Base-by-base conservation (phyloP, 2,797 vertebrate genomes). In the Avahi laniger region DNA sequence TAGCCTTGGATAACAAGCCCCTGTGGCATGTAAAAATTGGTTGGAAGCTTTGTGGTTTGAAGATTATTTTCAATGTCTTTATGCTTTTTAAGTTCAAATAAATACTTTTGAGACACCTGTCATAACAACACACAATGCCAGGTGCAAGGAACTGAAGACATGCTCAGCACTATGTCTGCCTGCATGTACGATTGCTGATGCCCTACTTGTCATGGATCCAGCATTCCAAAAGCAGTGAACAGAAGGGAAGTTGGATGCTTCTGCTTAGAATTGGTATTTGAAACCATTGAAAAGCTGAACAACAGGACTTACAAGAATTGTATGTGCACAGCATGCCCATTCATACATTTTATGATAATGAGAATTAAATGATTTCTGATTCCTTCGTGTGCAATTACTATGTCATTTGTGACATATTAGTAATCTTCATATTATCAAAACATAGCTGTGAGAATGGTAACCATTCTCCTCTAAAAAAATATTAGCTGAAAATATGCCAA, bases 291-390 rank as follows among this genome's bases (percentile, higher is more conserved):
- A 91, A 89, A 91, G 22, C 59, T 73, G 35, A 95, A 78, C 4
- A 93, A 67, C 2, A 43, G 72, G n/a, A 75, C 17, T 73, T 84
- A 28, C 1, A 83, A 91, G 41, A 86, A 92, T 28, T 54, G 1
- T 17, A 18, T 76, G 30, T 52, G 30, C 61, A 52, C 46, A 83
- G 28, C 48, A 93, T 30, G 50, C 46, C 30, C 65, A 24, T 89
- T 92, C 65, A 35, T 94, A 11, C 54, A 59, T 87, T 80, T 78
- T 88, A 91, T 89, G 41, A 91, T 89, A 85, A 91, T 84, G 41
- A 52, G 30, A 28, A 86, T 88, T 70, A 93, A 92, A 61, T 94
- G 75, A 89, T 50, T 97, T 93, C 35, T 43, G 76, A 70, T 87
- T 87, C 43, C 54, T 81, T 88, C 93, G 57, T 82, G 43, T 92